phyloP scores from a whole-genome alignment of 2,797 vertebrate species.

The Todus mexicanus region DNA sequence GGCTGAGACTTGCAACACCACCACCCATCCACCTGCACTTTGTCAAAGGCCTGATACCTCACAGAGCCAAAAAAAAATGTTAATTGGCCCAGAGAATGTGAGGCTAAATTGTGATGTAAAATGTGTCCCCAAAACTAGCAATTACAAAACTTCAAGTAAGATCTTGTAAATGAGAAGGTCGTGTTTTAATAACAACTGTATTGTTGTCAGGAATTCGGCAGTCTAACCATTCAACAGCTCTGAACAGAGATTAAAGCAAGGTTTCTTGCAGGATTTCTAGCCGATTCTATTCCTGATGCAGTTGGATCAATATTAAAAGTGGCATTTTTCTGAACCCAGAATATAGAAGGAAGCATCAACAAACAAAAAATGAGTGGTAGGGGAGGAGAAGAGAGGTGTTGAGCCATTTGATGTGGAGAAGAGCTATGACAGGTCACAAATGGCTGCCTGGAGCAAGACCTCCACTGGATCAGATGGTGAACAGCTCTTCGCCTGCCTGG shows the following conservation, averaged over 20 bases:
- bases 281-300: not conserved
- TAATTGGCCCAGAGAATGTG: not conserved
- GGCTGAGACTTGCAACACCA: conserved; percentile 38
- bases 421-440: not conserved
- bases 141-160: not conserved
- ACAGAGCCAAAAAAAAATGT: not conserved
- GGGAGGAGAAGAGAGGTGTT: not conserved
- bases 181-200: not conserved
- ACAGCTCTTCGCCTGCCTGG: not conserved
- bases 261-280: conserved; percentile 26
- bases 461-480: not conserved
- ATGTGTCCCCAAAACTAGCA: not conserved
- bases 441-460: not conserved
- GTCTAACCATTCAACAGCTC: not conserved
- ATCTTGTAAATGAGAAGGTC: not conserved
- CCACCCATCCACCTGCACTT: conserved; percentile 25
- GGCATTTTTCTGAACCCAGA: not conserved
- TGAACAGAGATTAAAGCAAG: not conserved
- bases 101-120: conserved; percentile 1
- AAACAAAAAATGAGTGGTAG: not conserved
- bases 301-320: not conserved
- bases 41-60: not conserved
- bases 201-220: not conserved
- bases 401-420: not conserved
- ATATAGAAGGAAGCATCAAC: not conserved